Evolutionary conservation across 2,888 invertebrate species (phyloP).

Genomic region (Drosophila meridiana): DNA sequence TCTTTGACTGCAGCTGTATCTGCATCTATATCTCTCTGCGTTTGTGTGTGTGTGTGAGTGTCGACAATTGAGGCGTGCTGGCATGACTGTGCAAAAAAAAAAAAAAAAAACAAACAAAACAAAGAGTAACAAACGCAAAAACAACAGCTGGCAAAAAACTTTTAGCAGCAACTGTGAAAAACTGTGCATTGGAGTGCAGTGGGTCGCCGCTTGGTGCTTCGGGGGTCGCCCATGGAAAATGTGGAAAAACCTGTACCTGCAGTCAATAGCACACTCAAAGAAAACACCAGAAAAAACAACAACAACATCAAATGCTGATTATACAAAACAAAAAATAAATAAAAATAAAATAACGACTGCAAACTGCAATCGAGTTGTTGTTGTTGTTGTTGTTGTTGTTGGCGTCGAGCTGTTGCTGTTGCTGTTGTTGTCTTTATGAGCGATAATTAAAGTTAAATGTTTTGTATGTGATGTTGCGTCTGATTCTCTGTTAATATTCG

Average conservation of each 20-base stretch:
- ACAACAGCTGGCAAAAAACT: conserved; percentile 20
- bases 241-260: conserved; percentile 72
- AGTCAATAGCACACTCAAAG: conserved; percentile 54
- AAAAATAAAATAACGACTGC: conserved; percentile 49
- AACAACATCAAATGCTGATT: conserved; percentile 35
- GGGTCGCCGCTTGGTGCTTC: conserved; percentile 56
- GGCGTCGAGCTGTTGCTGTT: conserved; percentile 21
- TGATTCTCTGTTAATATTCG: conserved; percentile 12
- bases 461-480: conserved; percentile 35
- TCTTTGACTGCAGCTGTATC: conserved; percentile 14
- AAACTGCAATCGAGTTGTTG: conserved; percentile 43
- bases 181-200: conserved; percentile 67
- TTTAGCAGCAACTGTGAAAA: conserved; percentile 41
- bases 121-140: conserved; percentile 39
- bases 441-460: conserved; percentile 74
- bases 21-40: conserved; percentile 22
- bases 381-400: conserved; percentile 37
- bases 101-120: conserved; percentile 22
- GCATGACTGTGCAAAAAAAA: conserved; percentile 66
- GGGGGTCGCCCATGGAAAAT: conserved; percentile 59
- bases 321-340: conserved; percentile 32
- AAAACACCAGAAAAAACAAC: conserved; percentile 18
- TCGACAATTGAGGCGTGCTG: conserved; percentile 63
- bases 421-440: conserved; percentile 56
- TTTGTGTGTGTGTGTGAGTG: conserved; percentile 17